These are phyloP conservation scores for Chrysemys picta DNA, from an alignment of 2,113 vertebrate species.

Conservation along the genomic window DNA sequence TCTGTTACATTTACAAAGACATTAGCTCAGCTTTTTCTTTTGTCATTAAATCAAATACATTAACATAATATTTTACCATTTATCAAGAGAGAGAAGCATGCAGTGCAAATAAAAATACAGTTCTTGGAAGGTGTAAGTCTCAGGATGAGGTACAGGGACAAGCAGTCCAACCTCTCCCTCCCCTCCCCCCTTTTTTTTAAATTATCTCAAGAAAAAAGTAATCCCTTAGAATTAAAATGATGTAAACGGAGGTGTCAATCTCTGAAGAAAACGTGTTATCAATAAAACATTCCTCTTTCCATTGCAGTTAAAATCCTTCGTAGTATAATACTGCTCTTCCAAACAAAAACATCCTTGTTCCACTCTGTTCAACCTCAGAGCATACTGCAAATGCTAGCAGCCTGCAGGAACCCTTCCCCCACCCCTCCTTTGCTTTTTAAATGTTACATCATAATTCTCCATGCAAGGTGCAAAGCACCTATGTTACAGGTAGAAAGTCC, in stretches of 20 bases:
- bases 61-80: neutral
- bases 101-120: fast-evolving
- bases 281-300: neutral
- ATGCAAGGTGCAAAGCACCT: neutral
- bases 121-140: neutral
- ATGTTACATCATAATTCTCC: neutral
- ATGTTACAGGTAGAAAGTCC: neutral
- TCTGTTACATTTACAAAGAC: neutral
- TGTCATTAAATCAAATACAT: fast-evolving
- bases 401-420: too few relatives aligned
- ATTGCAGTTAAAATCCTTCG: neutral
- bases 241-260: neutral
- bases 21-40: neutral
- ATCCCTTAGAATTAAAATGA: neutral
- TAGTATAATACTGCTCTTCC: neutral
- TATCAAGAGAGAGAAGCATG: neutral
- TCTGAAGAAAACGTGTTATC: neutral
- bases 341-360: neutral
- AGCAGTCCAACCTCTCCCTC: neutral
- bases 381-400: neutral
- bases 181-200: too few relatives aligned
- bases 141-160: neutral
- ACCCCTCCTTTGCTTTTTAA: neutral
- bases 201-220: neutral
- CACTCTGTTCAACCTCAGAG: neutral